Percentiles rank a stretch among this genome's conserved stretches.
phyloP scores from a whole-genome alignment of 2,113 vertebrate species.

The Ciconia stormi region DNA sequence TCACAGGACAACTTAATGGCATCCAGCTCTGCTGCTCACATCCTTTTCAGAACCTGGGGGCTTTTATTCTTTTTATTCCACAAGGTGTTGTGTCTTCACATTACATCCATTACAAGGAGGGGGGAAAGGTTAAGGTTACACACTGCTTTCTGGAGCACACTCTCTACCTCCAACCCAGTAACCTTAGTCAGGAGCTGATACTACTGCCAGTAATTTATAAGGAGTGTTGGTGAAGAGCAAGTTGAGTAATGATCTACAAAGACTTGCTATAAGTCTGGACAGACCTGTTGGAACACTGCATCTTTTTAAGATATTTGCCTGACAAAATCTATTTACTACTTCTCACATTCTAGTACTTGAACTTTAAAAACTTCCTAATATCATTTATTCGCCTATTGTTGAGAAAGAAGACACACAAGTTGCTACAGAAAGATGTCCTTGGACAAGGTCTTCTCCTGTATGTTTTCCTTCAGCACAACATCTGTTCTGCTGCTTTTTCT shows the following conservation, averaged over 20 bases:
- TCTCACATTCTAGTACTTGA: neutral
- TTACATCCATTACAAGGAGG: neutral
- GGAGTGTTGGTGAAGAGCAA: neutral
- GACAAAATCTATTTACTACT: neutral
- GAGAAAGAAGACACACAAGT: neutral
- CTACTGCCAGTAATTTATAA: accelerated
- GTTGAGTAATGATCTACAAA: neutral
- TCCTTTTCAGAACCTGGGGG: neutral
- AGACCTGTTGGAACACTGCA: neutral
- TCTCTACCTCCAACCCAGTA: neutral
- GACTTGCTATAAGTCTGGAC: neutral
- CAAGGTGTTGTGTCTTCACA: neutral
- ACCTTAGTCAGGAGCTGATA: neutral
- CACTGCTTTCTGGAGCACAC: neutral
- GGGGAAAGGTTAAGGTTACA: neutral
- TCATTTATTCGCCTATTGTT: neutral
- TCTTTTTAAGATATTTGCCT: neutral
- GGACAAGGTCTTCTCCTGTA: neutral
- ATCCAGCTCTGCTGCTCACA: neutral
- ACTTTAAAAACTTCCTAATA: neutral
- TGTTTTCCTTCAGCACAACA: neutral
- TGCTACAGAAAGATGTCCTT: neutral
- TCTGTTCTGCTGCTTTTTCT: neutral
- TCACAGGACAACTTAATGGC: neutral
- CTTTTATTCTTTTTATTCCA: neutral